Evolutionary conservation across 2,113 vertebrate genomes (phyloP).

Genomic region (Xenopus tropicalis): UCB_Xtro_10.0 CM004447.2:107169001-107169500

Average conservation of each 20-base stretch:
- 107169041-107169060: not conserved
- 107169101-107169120: conserved; percentile 98
- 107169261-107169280: no score
- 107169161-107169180: conserved; percentile 95
- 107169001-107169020: no score
- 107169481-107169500: conserved; percentile 95
- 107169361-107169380: conserved; percentile 94
- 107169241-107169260: no score
- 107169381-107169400: conserved; percentile 93
- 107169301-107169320: no score
- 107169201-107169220: not conserved
- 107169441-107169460: conserved; percentile 92
- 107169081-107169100: conserved; percentile 88
- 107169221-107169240: not conserved
- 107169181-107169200: conserved; percentile 64
- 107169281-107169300: no score
- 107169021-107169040: no score
- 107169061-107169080: conserved; percentile 83
- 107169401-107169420: conserved; percentile 97
- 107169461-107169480: conserved; percentile 98
- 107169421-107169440: conserved; percentile 97
- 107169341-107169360: conserved; percentile 75
- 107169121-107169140: conserved; percentile 97
- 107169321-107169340: no score
- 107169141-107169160: conserved; percentile 96